phyloP scores from a whole-genome alignment of 2,797 vertebrate genomes.

The Parauchenoglanis punctatus region DNA sequence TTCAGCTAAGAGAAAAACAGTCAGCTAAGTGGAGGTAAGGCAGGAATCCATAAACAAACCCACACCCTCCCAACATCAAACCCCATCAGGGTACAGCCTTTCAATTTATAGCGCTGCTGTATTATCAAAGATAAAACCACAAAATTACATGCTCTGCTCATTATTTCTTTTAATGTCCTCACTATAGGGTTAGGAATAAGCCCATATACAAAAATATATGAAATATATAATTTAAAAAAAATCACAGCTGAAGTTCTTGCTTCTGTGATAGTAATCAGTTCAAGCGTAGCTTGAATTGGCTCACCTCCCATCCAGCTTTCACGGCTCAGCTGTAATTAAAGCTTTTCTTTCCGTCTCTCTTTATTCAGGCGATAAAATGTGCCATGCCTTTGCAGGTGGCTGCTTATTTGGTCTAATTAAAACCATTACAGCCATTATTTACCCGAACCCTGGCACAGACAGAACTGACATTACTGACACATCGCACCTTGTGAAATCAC shows the following conservation, averaged over 20 bases:
- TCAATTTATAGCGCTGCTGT: background rate
- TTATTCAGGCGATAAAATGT: constrained; percentile 57
- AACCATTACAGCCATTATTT: constrained; percentile 25
- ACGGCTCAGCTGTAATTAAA: constrained; percentile 23
- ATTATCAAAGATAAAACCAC: background rate
- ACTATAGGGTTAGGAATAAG: background rate
- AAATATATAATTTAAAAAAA: background rate
- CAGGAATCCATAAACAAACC: constrained; percentile 4
- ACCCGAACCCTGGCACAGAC: constrained; percentile 24
- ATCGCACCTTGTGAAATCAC: constrained; percentile 4
- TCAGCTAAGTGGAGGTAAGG: background rate
- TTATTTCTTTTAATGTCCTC: background rate
- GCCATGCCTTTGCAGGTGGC: constrained; percentile 64
- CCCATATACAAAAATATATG: background rate
- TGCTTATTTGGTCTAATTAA: constrained; percentile 37
- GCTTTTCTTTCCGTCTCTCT: background rate
- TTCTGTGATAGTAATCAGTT: constrained; percentile 8
- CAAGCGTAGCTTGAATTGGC: background rate
- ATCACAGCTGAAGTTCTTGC: background rate
- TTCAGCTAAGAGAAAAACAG: background rate
- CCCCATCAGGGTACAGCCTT: background rate
- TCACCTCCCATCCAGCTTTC: constrained; percentile 20
- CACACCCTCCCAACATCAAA: background rate
- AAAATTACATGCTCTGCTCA: background rate
- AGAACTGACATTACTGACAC: constrained; percentile 30